A percentile compares a stretch with the other conserved stretches of the same genome.
Evolutionary conservation across 2,113 vertebrate species (phyloP).

Genomic region (Tringa solitaria): DNA sequence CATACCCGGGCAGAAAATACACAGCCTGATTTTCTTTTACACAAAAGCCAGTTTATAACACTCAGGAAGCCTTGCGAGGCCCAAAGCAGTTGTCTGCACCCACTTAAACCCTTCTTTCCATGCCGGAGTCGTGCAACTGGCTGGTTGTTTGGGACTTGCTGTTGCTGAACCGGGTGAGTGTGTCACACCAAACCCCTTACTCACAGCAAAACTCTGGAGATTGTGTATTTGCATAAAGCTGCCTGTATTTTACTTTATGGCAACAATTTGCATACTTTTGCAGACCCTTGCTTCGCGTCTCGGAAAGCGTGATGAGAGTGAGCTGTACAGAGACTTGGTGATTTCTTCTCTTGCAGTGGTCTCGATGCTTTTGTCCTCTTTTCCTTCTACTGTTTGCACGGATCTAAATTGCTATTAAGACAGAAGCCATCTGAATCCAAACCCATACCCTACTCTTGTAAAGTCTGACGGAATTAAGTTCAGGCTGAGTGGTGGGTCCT

Average conservation of each 20-base stretch:
- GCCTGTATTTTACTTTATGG: not conserved
- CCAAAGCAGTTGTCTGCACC: conserved; percentile 30
- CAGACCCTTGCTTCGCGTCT: not conserved
- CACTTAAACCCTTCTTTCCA: not conserved
- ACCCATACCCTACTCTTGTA: not conserved
- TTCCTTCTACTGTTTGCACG: not conserved
- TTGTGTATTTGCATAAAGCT: not conserved
- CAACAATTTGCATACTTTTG: not conserved
- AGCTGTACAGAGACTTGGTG: not conserved
- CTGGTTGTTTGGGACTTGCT: not conserved
- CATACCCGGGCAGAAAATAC: not conserved
- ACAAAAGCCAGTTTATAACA: conserved; percentile 6
- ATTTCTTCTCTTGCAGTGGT: not conserved
- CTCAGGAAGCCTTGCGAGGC: not conserved
- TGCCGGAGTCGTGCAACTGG: not conserved
- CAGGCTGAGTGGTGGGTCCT: too few species aligned
- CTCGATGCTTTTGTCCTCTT: not conserved
- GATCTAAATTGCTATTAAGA: not conserved
- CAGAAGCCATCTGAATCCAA: not conserved
- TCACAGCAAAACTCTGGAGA: not conserved
- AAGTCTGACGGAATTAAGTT: not conserved
- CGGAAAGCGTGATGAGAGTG: not conserved
- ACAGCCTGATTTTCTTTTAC: conserved; percentile 1
- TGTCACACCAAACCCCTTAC: not conserved
- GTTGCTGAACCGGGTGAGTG: not conserved